These are phyloP conservation scores for Cebidichthys violaceus DNA, from an alignment of 2,113 vertebrate species.

Conservation along the genomic window DNA sequence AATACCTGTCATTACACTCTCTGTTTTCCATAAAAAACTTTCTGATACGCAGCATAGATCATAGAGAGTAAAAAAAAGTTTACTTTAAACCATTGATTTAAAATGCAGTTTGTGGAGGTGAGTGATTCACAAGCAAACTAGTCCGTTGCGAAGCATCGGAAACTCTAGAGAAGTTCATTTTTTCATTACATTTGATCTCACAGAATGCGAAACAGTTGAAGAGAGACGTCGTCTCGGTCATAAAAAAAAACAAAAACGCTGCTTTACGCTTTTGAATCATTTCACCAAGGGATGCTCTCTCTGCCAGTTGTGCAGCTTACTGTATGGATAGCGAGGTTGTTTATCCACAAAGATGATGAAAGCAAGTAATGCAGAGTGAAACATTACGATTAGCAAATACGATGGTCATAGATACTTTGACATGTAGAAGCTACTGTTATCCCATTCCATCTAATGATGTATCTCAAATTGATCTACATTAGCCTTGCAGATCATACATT, in stretches of 20 bases:
- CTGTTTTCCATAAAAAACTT: constrained; percentile 31
- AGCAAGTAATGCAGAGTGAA: neutral
- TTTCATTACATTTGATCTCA: neutral
- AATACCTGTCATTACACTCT: constrained; percentile 10
- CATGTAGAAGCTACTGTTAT: neutral
- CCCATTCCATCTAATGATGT: neutral
- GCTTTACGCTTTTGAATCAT: neutral
- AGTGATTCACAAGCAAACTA: neutral
- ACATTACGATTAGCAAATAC: neutral
- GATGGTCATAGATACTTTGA: neutral
- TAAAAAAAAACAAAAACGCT: neutral
- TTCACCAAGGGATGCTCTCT: neutral
- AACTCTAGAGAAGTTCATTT: neutral
- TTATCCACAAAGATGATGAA: neutral
- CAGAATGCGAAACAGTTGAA: neutral
- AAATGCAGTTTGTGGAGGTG: neutral
- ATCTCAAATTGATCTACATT: neutral
- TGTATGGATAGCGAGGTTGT: neutral
- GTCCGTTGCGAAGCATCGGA: neutral
- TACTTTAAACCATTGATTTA: neutral
- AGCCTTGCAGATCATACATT: neutral
- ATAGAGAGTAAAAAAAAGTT: neutral
- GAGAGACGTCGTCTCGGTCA: neutral
- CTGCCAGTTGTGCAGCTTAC: neutral
- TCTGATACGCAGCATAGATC: neutral